Conservation (phyloP, 2,113 vertebrate genomes). For the Gymnocephalus cernua region DNA sequence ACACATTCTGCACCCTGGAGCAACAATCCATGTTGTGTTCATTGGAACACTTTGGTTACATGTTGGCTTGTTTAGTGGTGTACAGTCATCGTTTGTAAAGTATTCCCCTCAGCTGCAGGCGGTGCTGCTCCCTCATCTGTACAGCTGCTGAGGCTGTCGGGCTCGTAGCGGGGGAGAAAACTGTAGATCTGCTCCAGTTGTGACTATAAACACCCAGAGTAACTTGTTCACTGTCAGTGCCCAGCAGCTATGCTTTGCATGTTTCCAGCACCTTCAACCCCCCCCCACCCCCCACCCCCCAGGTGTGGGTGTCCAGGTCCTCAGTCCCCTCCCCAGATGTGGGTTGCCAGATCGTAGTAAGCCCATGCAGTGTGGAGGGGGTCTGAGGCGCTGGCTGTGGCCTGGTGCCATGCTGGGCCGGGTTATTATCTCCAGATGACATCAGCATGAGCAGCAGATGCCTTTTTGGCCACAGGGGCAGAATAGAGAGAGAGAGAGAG, state of each 20-base stretch:
- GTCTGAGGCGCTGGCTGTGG: slow-evolving; percentile 67
- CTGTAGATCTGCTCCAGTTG: slow-evolving; percentile 35
- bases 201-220: slow-evolving; percentile 15
- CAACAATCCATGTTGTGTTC: background rate
- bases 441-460: slow-evolving; percentile 84
- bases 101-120: slow-evolving; percentile 19
- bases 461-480: slow-evolving; percentile 78
- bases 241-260: slow-evolving; percentile 37
- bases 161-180: slow-evolving; percentile 8
- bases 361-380: slow-evolving; percentile 54
- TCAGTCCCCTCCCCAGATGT: slow-evolving; percentile 25
- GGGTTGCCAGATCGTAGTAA: slow-evolving; percentile 68
- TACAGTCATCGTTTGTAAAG: slow-evolving; percentile 9
- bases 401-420: slow-evolving; percentile 75
- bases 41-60: background rate
- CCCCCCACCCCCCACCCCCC: slow-evolving; percentile 6
- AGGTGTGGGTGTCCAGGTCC: slow-evolving; percentile 60
- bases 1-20: background rate
- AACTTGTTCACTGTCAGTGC: slow-evolving; percentile 37
- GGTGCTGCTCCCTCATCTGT: slow-evolving; percentile 21
- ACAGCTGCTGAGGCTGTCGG: background rate
- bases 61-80: slow-evolving; percentile 3
- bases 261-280: background rate
- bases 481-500: background rate
- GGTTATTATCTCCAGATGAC: slow-evolving; percentile 85